phyloP scores from a whole-genome alignment of 2,888 invertebrate species.

The Drosophila leonis region DNA sequence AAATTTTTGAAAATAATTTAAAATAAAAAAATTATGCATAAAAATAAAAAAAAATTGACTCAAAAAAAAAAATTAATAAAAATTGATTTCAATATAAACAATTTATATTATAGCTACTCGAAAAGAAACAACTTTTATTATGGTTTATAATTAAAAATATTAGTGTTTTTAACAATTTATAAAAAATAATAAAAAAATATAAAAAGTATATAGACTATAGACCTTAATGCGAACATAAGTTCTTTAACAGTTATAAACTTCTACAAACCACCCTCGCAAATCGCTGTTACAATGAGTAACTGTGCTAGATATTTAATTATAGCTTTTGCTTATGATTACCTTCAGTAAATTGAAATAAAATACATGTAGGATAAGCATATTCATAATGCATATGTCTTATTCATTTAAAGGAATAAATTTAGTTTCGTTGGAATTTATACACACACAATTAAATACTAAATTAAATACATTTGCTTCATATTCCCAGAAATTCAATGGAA shows the following conservation, averaged over 20 bases:
- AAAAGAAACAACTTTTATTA: no score
- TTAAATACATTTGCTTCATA: not conserved
- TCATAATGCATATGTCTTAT: not conserved
- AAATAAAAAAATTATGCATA: no score
- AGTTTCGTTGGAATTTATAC: not conserved
- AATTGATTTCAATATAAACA: no score
- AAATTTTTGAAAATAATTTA: no score
- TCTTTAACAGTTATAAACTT: not conserved
- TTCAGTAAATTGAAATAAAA: not conserved
- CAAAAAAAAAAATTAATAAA: no score
- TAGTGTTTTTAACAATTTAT: no score
- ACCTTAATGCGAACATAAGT: no score
- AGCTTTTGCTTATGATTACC: not conserved
- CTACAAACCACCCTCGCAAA: not conserved
- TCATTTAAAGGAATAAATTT: not conserved
- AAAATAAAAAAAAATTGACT: no score
- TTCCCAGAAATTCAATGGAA: not conserved
- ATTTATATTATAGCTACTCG: no score
- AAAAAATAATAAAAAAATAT: no score
- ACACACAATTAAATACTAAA: not conserved
- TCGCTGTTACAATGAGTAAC: not conserved
- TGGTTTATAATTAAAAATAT: no score
- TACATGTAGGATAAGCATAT: not conserved
- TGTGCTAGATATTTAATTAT: not conserved
- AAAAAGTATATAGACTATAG: no score